Base-by-base conservation (phyloP, 2,797 vertebrate genomes). In the Enteromius afrohamiltoni region DNA sequence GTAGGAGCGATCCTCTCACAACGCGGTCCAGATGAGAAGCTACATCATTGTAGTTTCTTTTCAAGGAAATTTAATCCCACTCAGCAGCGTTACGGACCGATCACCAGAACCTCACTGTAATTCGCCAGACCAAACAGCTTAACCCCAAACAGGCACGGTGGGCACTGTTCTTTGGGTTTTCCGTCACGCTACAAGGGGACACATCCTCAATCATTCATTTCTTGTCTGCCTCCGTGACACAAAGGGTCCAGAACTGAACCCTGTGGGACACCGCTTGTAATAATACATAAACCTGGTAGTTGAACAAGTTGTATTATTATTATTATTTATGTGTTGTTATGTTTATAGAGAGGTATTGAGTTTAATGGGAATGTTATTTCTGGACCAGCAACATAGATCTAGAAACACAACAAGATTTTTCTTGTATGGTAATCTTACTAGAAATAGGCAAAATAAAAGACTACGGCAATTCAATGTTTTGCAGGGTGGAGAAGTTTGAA, bases 401-500 rank as follows among this genome's bases (percentile, higher is more conserved):
- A n/a, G 29, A 10, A 74, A 34, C 23, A 5, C 31, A 10, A 60
- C 17, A 47, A 26, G 19, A 62, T 60, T 69, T 58, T 10, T 70
- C 21, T 69, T 55, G n/a, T 29, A 55, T 34, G 13, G 34, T 53
- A 51, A 55, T 73, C 17, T 11, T 51, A 19, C 69, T 29, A 21
- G 42, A 45, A 67, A 34, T 76, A 60, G 67, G 68, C 64, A 26
- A 53, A 69, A 70, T 70, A 70, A 76, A 75, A 78, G 75, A 42
- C 26, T 1, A 19, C 1, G 19, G 49, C 69, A 69, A 85, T n/a
- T 78, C 42, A 80, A 79, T 70, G 58, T 55, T 53, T 77, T 31
- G 6, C 17, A 82, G 81, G 69, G 60, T 62, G 80, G n/a, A 71
- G 71, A 51, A 34, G 42, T 77, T 17, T 16, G 2, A 86, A 85